Conservation (phyloP, 1,140 invertebrate genomes). For the Acarapis woodi region DNA sequence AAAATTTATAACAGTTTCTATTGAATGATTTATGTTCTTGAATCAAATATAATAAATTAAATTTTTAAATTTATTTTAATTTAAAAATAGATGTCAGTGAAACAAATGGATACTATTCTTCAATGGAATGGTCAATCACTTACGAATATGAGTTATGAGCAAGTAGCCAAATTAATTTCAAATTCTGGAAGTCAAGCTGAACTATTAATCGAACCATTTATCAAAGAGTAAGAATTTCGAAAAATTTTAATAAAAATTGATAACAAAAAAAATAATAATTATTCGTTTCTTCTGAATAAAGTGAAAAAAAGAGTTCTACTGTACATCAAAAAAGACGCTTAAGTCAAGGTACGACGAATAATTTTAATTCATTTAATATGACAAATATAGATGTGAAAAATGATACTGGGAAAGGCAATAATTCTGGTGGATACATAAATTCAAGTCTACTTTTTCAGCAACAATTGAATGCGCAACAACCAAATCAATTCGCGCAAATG, state of each 20-base stretch:
- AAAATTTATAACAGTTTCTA: too few species aligned
- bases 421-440: neutral
- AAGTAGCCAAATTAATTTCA: constrained; percentile 52
- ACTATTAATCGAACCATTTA: constrained; percentile 34
- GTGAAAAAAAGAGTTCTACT: constrained; percentile 1
- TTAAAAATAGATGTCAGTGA: too few species aligned
- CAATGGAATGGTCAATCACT: constrained; percentile 56
- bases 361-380: too few species aligned
- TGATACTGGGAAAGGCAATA: too few species aligned
- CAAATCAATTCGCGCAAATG: neutral
- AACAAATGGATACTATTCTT: constrained; percentile 23
- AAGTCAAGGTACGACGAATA: constrained; percentile 4
- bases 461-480: neutral
- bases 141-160: constrained; percentile 63
- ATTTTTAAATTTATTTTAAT: too few species aligned
- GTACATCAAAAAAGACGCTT: constrained; percentile 7
- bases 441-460: neutral
- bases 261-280: neutral
- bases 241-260: neutral
- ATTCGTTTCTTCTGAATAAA: neutral
- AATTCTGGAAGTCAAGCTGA: constrained; percentile 45
- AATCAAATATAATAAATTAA: too few species aligned
- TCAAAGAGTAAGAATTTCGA: constrained; percentile 6
- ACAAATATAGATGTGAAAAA: neutral
- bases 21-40: too few species aligned